Conservation (phyloP, 2,797 vertebrate genomes). For the Lepilemur septentrionalis region DNA sequence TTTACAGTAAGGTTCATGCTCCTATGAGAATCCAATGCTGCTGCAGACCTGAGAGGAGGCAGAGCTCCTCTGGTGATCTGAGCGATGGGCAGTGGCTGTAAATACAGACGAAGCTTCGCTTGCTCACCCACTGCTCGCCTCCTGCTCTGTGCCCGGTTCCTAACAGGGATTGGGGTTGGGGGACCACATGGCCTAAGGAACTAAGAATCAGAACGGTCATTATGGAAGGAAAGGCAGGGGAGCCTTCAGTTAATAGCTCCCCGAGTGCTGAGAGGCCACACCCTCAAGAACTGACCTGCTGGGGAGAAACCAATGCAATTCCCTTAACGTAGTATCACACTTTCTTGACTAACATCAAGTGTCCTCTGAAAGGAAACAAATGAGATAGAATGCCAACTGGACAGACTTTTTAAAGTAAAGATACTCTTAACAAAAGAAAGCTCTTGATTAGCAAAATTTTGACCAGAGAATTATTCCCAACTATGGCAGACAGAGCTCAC, state of each 20-base stretch:
- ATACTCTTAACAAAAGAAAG: not conserved
- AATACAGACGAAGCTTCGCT: too few species aligned
- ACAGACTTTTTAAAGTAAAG: not conserved
- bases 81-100: too few species aligned
- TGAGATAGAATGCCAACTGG: not conserved
- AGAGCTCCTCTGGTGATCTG: too few species aligned
- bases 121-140: too few species aligned
- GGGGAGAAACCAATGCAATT: not conserved
- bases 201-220: not conserved
- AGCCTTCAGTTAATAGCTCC: not conserved
- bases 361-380: slow-evolving; percentile 15
- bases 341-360: not conserved
- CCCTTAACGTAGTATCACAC: not conserved
- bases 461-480: not conserved
- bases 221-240: not conserved
- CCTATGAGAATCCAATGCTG: too few species aligned
- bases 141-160: too few species aligned
- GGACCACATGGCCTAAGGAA: not conserved
- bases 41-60: too few species aligned
- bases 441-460: not conserved
- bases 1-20: too few species aligned
- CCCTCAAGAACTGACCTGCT: not conserved
- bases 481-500: not conserved
- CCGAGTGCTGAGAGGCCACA: not conserved
- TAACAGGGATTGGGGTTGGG: too few species aligned